Evolutionary conservation across 30 jellyfish, hydroid and myxozoan genomes (phyloP).

Genomic region (Cassiopea xamachana): DNA sequence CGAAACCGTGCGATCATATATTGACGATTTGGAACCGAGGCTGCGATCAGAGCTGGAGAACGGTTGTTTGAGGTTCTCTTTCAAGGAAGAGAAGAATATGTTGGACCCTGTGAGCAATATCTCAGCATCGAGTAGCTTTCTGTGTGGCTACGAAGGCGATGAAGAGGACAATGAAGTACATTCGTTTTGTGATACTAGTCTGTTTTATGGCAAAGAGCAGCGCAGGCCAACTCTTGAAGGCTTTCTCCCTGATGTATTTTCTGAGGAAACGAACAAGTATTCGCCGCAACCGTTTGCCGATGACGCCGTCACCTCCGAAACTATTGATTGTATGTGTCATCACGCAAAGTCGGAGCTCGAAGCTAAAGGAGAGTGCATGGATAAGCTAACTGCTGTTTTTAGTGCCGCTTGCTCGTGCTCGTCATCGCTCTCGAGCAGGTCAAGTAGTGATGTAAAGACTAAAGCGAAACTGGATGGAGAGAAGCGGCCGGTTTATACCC

Average conservation of each 20-base stretch:
- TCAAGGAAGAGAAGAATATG: conserved; percentile 64
- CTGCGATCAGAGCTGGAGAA: conserved; percentile 56
- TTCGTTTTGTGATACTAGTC: conserved; percentile 37
- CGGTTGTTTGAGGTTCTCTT: conserved; percentile 27
- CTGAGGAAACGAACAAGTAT: conserved; percentile 41
- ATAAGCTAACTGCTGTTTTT: conserved; percentile 56
- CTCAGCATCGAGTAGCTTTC: conserved; percentile 58
- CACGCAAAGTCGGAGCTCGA: conserved; percentile 1
- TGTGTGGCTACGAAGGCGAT: conserved; percentile 72
- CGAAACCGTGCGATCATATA: conserved; percentile 29
- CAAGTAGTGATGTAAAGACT: background rate
- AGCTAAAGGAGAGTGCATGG: conserved; percentile 37
- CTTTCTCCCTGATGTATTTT: conserved; percentile 41
- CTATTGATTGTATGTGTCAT: conserved; percentile 14
- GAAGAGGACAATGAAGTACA: conserved; percentile 65
- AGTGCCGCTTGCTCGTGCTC: conserved; percentile 72
- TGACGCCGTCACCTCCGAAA: conserved; percentile 12
- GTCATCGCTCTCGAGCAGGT: conserved; percentile 30
- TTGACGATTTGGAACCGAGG: conserved; percentile 68
- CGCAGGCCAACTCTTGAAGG: conserved; percentile 25
- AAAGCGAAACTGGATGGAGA: background rate
- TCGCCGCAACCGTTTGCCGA: conserved; percentile 16
- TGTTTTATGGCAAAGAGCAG: conserved; percentile 49
- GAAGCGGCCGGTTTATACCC: background rate
- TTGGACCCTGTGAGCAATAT: conserved; percentile 42